Base-by-base conservation (phyloP, 2,113 vertebrate genomes). In the Haplotaxodon microlepis region DNA sequence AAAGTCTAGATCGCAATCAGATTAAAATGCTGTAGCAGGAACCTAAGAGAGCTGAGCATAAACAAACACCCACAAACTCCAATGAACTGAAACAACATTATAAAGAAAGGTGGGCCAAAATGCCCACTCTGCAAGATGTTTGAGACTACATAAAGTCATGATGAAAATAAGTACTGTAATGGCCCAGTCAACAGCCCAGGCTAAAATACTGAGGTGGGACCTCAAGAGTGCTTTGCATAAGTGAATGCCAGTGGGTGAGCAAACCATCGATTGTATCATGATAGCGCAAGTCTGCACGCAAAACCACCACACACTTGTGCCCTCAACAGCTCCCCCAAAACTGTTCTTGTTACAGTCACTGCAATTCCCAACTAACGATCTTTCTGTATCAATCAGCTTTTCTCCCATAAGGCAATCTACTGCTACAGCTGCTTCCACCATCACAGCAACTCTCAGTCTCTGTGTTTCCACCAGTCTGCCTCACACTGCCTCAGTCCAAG, bases 391-490 rank as follows among this genome's bases (percentile, higher is more conserved):
- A 86, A 57, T 89, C 87, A 83, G 91, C n/a, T 40, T 78, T 17
- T 69, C 45, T 86, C 27, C 84, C 69, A 90, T 87, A 84, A 87
- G 82, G 81, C 57, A 89, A 91, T 91, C 90, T 87, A 61, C 45
- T 34, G 45, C 34, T 61, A 81, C 91, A 91, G 90, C 90, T 90
- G 83, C 90, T 47, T 85, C 86, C n/a, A 36, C 84, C 85, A 59
- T 78, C 84, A 40, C 54, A 50, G 27, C 79, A 84, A 85, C 81
- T 86, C 84, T 86, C 38, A 78, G 29, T 76, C 19, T 50, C 82
- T 71, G 86, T 34, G 71, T 66, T 69, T 89, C 85, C 59, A 81
- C 86, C 87, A 63, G 81, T 85, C 71, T 31, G 40, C 51, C 21
- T 78, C 88, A 42, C 82, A 31, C 56, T 3, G 45, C 29, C 88